Evolutionary conservation across 2,113 vertebrate genomes (phyloP), one percentile per base, ranked within the genome.

Genomic region (Smithornis capensis): DNA sequence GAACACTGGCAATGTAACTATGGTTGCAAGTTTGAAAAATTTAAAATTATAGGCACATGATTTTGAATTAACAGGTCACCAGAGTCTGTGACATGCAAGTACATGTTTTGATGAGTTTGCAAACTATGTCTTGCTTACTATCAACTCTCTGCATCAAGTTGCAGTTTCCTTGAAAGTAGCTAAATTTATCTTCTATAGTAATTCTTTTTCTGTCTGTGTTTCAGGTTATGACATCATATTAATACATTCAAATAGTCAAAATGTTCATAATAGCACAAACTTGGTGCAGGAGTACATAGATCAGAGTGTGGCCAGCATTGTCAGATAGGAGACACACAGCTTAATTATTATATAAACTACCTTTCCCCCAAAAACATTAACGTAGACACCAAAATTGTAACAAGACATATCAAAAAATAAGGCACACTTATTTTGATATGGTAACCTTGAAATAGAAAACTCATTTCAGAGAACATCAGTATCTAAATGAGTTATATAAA

Each of bases 351-450:
- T 96, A 97, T 90, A 98, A 97, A 98, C 95, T 86, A 96, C 65
- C 60, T 87, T 79, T 68, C 29, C 83, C 78, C 62, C n/a, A 38
- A 86, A 90, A 92, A 97, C 83, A 96, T 89, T 94, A 97, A 96
- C 95, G 95, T 94, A 95, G 96, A 98, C 97, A 98, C 94, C 89
- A 97, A 97, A 97, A 97, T 94, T 97, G 89, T 98, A 98, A 98
- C 96, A 97, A 97, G 96, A 98, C 93, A 21, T 97, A 98, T 98
- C 94, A 97, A 98, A 98, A 98, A 98, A 98, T 98, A 98, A 98
- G 98, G 98, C 98, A 98, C 98, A 98, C 98, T 98, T 96, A 98
- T 97, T 96, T 97, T 97, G 97, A 98, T 98, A 97, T 97, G 97
- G 83, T 97, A 97, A 97, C 97, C 97, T 98, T 96, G 97, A 98